These are phyloP conservation scores for Meda fulgida DNA, from an alignment of 2,797 vertebrate genomes.

Conservation along the genomic window DNA sequence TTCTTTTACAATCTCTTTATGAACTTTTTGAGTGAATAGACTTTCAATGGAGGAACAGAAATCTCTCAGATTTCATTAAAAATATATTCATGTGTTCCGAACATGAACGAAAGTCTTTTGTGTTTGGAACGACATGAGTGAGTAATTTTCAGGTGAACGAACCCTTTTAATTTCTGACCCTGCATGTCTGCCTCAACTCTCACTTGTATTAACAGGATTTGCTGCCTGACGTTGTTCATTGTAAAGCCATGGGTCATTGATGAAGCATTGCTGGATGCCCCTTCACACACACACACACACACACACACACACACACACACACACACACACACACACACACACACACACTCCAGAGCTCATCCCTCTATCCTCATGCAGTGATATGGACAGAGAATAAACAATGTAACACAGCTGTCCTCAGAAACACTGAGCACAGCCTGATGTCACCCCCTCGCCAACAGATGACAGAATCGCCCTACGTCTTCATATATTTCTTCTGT, in stretches of 20 bases:
- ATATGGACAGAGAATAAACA: conserved; percentile 17
- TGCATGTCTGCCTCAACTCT: not conserved
- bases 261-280: conserved; percentile 13
- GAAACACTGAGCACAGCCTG: conserved; percentile 28
- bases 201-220: not conserved
- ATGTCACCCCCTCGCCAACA: conserved; percentile 9
- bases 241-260: not conserved
- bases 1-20: no score
- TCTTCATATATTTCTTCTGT: conserved; percentile 1
- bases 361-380: not conserved
- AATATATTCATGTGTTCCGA: not conserved
- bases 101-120: not conserved
- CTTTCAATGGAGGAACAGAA: no score
- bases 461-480: conserved; percentile 31
- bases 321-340: not conserved
- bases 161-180: not conserved
- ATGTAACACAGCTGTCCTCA: conserved; percentile 29
- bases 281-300: not conserved
- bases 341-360: not conserved
- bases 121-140: not conserved
- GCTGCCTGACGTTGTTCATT: not conserved
- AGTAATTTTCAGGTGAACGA: not conserved
- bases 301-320: not conserved
- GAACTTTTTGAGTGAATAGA: no score
- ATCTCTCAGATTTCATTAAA: no score